Percentiles rank a stretch among this genome's conserved stretches.
These are phyloP conservation scores for Sturnira hondurensis DNA, from an alignment of 2,113 vertebrate genomes.

Conservation along the genomic window DNA sequence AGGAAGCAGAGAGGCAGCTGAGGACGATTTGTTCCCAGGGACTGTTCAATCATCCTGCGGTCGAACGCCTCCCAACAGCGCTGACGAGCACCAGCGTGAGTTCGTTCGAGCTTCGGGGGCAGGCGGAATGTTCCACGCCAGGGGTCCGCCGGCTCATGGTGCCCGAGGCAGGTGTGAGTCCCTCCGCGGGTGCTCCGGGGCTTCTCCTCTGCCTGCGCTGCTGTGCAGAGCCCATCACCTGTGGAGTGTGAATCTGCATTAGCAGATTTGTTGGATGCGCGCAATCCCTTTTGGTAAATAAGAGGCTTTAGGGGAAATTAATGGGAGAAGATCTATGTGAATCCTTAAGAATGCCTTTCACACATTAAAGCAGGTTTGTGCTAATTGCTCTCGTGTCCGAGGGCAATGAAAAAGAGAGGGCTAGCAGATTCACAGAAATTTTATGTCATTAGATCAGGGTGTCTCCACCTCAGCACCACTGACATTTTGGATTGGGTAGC, in stretches of 20 bases:
- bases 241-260: fast-evolving
- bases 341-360: not conserved
- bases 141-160: fast-evolving
- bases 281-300: not conserved
- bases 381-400: not conserved
- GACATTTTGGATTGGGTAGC: not conserved
- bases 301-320: not conserved
- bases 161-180: not conserved
- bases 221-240: not conserved
- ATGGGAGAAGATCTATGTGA: not conserved
- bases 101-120: not conserved
- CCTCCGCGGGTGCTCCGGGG: fast-evolving
- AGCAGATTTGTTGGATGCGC: not conserved
- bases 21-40: not conserved
- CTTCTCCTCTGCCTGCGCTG: not conserved
- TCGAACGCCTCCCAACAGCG: not conserved
- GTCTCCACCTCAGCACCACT: not conserved
- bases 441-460: not conserved
- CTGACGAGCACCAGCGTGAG: fast-evolving
- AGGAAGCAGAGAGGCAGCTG: not conserved
- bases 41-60: not conserved
- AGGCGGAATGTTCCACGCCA: fast-evolving
- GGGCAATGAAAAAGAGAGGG: not conserved
- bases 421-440: not conserved
- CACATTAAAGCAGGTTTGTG: not conserved